phyloP scores from a whole-genome alignment of 2,113 vertebrate genomes.

The Pelecanoides urinatrix region DNA sequence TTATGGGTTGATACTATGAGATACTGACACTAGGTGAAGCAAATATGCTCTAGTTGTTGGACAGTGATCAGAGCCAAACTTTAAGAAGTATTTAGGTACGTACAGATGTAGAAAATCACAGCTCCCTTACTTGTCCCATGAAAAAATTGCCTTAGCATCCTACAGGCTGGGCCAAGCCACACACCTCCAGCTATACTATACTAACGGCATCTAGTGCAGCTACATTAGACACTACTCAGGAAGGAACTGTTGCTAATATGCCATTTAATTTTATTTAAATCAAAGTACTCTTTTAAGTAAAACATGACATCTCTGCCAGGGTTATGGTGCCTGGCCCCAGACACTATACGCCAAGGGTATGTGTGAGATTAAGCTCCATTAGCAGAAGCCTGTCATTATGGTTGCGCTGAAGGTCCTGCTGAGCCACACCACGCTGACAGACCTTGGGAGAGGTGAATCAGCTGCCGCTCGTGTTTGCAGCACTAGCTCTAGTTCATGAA shows the following conservation, averaged over 20 bases:
- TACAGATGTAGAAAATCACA: not conserved
- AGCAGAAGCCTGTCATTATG: not conserved
- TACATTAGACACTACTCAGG: not conserved
- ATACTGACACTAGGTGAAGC: not conserved
- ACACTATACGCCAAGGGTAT: rapidly evolving
- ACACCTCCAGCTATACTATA: not conserved
- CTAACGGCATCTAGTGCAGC: not conserved
- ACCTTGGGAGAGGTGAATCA: not conserved
- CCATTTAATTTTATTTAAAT: not conserved
- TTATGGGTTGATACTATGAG: not conserved
- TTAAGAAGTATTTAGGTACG: not conserved
- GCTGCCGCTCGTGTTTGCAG: not conserved
- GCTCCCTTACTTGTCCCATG: not conserved
- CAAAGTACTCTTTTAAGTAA: not conserved
- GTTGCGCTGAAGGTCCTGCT: not conserved
- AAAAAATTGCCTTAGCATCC: not conserved
- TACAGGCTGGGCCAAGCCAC: not conserved
- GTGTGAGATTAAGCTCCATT: not conserved
- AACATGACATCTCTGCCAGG: not conserved
- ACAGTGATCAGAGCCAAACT: not conserved
- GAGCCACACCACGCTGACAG: not conserved
- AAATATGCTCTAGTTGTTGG: not conserved
- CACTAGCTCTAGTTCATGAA: not conserved
- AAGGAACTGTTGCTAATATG: not conserved
- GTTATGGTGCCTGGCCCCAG: not conserved